Evolutionary conservation across 2,113 vertebrate species (phyloP), one percentile per base, ranked within the genome.

Genomic region (Plotosus lineatus): DNA sequence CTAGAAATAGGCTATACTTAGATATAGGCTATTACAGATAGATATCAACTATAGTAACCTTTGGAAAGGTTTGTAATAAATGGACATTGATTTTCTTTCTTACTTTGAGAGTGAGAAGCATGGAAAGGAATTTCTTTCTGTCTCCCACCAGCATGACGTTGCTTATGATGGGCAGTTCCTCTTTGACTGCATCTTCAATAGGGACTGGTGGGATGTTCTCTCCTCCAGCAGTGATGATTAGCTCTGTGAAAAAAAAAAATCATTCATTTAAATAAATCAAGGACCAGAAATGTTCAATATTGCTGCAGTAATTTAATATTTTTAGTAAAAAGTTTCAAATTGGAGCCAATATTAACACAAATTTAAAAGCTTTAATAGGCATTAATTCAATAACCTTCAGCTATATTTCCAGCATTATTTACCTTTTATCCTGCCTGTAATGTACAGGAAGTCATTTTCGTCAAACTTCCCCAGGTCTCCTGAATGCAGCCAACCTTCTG

Each of bases 341-440:
- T 26, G 21, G 38, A 42, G 4, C 17, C 1, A 31, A 12, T 73
- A 23, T 23, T 73, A 2, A 36, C 0, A 73, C 28, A 28, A 19
- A 44, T 63, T 15, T 66, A 17, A 3, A 28, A 65, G 19, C 9
- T 23, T 23, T 65, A 40, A n/a, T 66, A 19, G 2, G 1, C 4
- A 28, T 15, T 36, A 36, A 63, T 36, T 2, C 60, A 63, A 11
- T 60, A 66, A 40, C 19, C 36, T 23, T 66, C 19, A 11, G 19
- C 56, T 46, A 46, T 23, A 14, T 42, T 36, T 15, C 14, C 8
- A 1, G 33, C 6, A 33, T 83, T 11, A n/a, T 38, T 56, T 68
- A 95, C 94, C 93, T 77, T 95, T 94, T 79, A 94, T 94, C 68
- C 94, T 91, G 72, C 94, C 94, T 15, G 94, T 94, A 82, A 95